These are phyloP conservation scores for Drosophila emarginata DNA, from an alignment of 2,888 invertebrate species.

Conservation along the genomic window DNA sequence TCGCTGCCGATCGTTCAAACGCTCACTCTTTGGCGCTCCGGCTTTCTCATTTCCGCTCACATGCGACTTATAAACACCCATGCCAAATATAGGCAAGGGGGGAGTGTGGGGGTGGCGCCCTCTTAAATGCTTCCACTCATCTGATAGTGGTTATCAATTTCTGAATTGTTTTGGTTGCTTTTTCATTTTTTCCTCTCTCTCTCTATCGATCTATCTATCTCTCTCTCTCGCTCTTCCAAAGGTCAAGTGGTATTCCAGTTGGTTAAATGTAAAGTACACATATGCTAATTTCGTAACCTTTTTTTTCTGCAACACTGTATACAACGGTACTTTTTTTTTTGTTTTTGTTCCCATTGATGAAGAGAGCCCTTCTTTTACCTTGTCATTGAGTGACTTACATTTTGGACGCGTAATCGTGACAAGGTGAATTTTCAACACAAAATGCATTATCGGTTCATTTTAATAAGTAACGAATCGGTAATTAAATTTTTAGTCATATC, in stretches of 20 bases:
- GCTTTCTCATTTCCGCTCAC: conserved; percentile 36
- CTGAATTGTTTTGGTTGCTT: conserved; percentile 6
- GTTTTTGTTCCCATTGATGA: conserved; percentile 6
- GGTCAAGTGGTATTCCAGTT: conserved; percentile 31
- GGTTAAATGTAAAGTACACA: conserved; percentile 58
- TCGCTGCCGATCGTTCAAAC: conserved; percentile 22
- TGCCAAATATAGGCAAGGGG: no score
- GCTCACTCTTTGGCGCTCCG: conserved; percentile 28
- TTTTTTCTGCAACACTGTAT: conserved; percentile 8
- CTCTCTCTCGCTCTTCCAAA: conserved; percentile 11
- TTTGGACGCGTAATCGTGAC: background rate
- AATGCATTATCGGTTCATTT: background rate
- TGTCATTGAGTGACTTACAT: conserved; percentile 3
- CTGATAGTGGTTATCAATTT: conserved; percentile 40
- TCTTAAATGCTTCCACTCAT: conserved; percentile 32
- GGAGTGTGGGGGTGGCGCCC: conserved; percentile 13
- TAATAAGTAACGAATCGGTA: conserved; percentile 1
- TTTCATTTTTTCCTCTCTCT: background rate
- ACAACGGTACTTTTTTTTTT: conserved; percentile 54
- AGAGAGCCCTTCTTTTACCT: background rate
- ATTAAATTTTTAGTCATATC: background rate
- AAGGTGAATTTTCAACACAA: background rate
- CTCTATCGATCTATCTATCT: background rate
- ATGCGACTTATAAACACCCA: background rate
- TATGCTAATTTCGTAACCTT: conserved; percentile 48